Base-by-base conservation (phyloP, 1,140 invertebrate genomes). In the Choristoneura fumiferana region DNA sequence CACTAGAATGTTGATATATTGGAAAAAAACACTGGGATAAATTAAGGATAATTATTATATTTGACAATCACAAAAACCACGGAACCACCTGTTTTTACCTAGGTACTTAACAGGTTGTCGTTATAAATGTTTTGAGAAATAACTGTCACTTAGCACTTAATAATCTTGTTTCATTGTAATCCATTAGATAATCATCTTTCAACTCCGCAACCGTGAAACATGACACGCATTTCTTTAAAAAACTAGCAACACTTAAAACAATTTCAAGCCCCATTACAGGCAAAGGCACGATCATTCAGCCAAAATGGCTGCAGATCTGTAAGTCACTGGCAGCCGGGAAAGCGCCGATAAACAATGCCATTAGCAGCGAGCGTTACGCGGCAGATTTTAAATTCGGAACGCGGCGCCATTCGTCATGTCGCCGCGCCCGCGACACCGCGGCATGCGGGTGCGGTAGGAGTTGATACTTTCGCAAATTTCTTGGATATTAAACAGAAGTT, bases 311-410 rank as follows among this genome's bases (percentile, higher is more conserved):
- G 62, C 62, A 71, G 77, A 77, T 72, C 62, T 59, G 73, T 76
- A 79, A 82, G 78, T 84, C 77, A 81, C 75, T 78, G 72, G 75
- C 79, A 81, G 58, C 71, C 62, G 63, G 61, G 70, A 62, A 83
- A 69, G 70, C 73, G 80, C 78, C 77, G 74, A 87, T 84, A 85
- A 87, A 87, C 82, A 85, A 87, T 83, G 79, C 82, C 81, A 87
- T 86, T 87, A 86, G 75, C 73, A 49, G 69, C 63, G 68, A 72
- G 69, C 81, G 77, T 87, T 87, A 87, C 80, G 80, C 81, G 78
- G 84, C 84, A 82, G 69, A 87, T 87, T 87, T 87, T 87, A 87
- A 86, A 87, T 84, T 86, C 82, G 84, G 83, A 86, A 82, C 81
- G 76, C 71, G 58, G 71, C 54, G 71, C 83, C 84, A 87, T 87